Evolutionary conservation across 2,888 invertebrate genomes (phyloP).

Genomic region (Theretra japonica): DNA sequence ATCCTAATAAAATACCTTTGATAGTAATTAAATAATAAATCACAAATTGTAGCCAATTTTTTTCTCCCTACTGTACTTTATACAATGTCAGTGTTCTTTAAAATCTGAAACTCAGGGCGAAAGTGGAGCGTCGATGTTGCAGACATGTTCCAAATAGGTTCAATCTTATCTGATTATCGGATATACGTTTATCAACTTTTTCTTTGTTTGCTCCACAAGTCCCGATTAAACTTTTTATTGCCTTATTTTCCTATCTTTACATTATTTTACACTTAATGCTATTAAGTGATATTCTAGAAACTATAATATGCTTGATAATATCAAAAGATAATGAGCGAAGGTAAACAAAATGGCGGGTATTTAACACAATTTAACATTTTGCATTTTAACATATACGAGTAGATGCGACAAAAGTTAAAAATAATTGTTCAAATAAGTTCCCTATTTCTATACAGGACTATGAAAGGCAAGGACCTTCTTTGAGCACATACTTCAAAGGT

Average conservation of each 20-base stretch:
- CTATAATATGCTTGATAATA: not conserved
- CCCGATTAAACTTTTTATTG: not conserved
- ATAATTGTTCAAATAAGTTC: no score
- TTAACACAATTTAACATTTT: no score
- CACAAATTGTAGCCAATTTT: no score
- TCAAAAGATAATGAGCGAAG: not conserved
- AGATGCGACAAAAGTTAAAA: no score
- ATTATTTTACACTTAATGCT: not conserved
- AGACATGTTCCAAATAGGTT: not conserved
- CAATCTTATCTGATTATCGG: conserved; percentile 13
- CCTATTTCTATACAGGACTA: no score
- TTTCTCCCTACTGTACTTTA: no score
- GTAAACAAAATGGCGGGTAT: not conserved
- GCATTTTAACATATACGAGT: no score
- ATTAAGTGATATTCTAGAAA: not conserved
- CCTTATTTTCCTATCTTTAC: conserved; percentile 1
- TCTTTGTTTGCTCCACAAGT: not conserved
- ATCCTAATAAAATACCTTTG: no score
- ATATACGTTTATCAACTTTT: not conserved
- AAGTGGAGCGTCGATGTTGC: not conserved
- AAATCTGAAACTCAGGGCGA: not conserved
- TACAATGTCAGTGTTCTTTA: no score
- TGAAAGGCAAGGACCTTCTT: no score
- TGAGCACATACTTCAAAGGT: no score
- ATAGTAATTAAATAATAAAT: no score